Conservation (phyloP, 2,797 vertebrate genomes). For the Crenichthys baileyi region DNA sequence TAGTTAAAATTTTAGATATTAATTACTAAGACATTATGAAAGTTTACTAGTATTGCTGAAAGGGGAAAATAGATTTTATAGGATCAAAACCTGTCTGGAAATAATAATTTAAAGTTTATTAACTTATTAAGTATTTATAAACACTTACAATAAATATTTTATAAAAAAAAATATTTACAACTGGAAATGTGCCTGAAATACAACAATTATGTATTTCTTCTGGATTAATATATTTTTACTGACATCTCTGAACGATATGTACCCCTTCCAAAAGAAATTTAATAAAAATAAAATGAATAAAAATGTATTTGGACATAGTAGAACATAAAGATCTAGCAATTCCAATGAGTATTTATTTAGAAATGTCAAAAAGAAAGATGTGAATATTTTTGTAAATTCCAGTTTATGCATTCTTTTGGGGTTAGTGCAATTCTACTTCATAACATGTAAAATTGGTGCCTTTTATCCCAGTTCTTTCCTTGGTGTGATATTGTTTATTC, state of each 20-base stretch:
- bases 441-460: constrained; percentile 38
- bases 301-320: not conserved
- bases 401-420: constrained; percentile 27
- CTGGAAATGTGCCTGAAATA: not conserved
- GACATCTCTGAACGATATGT: not conserved
- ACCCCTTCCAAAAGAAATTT: not conserved
- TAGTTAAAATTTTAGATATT: not conserved
- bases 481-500: not conserved
- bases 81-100: not conserved
- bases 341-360: constrained; percentile 6
- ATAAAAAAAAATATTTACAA: not conserved
- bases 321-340: not conserved
- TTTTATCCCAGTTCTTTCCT: constrained; percentile 22
- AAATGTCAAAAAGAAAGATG: not conserved
- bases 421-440: not conserved
- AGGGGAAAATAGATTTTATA: not conserved
- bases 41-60: not conserved
- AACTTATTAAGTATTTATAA: not conserved
- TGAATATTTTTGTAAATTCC: constrained; percentile 24
- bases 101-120: not conserved
- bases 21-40: not conserved
- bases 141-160: not conserved
- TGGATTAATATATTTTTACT: not conserved
- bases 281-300: not conserved
- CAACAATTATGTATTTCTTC: constrained; percentile 16